phyloP scores from a whole-genome alignment of 37 sponge, comb jelly and placozoan genomes.

The Petrosia ficiformis region DNA sequence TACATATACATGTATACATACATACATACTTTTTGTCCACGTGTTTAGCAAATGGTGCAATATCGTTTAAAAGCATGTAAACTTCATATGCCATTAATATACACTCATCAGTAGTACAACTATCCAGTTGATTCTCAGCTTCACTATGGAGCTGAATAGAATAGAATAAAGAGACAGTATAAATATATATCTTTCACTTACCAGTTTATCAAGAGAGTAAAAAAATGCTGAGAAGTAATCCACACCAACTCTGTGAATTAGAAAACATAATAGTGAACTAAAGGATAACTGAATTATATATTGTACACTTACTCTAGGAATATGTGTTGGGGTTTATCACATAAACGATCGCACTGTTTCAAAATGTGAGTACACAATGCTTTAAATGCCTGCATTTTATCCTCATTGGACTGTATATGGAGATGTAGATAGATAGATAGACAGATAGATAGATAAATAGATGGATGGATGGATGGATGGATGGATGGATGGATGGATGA shows the following conservation, averaged over 20 bases:
- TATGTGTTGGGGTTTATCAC: slow-evolving; percentile 4
- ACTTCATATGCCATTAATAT: neutral
- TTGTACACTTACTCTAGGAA: slow-evolving; percentile 38
- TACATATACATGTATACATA: neutral
- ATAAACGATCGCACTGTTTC: slow-evolving; percentile 6
- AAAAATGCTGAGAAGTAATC: slow-evolving; percentile 40
- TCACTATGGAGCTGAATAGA: neutral
- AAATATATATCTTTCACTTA: slow-evolving; percentile 3
- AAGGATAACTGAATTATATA: neutral
- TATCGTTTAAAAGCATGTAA: slow-evolving; percentile 10
- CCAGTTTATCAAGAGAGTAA: slow-evolving; percentile 40
- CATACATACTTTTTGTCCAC: neutral
- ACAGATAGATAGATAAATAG: neutral
- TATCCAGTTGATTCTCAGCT: neutral
- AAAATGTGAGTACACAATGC: slow-evolving; percentile 18
- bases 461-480: neutral
- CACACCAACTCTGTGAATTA: slow-evolving; percentile 7
- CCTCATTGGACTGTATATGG: neutral
- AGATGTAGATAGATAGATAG: neutral
- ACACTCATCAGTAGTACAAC: neutral
- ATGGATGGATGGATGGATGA: neutral
- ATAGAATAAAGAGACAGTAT: neutral
- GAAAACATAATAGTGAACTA: neutral
- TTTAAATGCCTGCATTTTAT: slow-evolving; percentile 21
- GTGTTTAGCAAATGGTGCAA: neutral